Percentiles rank a stretch among this genome's conserved stretches.
Conservation (phyloP, 2,888 invertebrate genomes). For the Drosophila emarginata region DNA sequence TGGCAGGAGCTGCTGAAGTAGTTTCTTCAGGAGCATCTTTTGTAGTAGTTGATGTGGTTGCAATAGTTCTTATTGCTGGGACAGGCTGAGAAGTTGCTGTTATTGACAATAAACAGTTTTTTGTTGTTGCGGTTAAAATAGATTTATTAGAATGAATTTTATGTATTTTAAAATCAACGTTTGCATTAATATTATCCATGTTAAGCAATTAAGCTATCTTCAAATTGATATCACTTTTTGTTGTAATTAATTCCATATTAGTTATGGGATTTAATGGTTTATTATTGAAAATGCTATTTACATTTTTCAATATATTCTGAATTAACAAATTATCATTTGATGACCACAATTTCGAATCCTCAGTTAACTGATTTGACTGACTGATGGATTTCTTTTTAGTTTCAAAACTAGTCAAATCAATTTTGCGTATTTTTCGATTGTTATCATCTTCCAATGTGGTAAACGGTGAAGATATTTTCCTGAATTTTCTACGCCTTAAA, state of each 20-base stretch:
- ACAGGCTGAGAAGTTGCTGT: not conserved
- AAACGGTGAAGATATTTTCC: slow-evolving; percentile 11
- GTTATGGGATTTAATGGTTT: slow-evolving; percentile 1
- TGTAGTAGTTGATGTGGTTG: slow-evolving; percentile 16
- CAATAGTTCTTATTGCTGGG: not conserved
- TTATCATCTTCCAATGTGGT: slow-evolving; percentile 38
- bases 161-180: not conserved
- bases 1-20: not conserved
- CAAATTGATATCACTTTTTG: not conserved
- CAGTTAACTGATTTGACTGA: not conserved
- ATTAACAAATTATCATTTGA: slow-evolving; percentile 44
- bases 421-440: slow-evolving; percentile 60
- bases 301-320: slow-evolving; percentile 13
- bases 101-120: not conserved
- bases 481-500: not conserved
- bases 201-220: not conserved
- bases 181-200: not conserved
- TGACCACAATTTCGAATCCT: slow-evolving; percentile 23
- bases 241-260: not conserved
- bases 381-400: not conserved
- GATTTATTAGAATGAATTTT: not conserved
- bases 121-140: too few relatives aligned
- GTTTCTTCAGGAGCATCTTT: slow-evolving; percentile 18
- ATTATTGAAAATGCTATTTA: slow-evolving; percentile 29
- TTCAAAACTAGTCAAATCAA: slow-evolving; percentile 21